Percentiles rank a stretch among this genome's conserved stretches.
Conservation (phyloP, 2,113 vertebrate genomes). For the Alosa alosa region DNA sequence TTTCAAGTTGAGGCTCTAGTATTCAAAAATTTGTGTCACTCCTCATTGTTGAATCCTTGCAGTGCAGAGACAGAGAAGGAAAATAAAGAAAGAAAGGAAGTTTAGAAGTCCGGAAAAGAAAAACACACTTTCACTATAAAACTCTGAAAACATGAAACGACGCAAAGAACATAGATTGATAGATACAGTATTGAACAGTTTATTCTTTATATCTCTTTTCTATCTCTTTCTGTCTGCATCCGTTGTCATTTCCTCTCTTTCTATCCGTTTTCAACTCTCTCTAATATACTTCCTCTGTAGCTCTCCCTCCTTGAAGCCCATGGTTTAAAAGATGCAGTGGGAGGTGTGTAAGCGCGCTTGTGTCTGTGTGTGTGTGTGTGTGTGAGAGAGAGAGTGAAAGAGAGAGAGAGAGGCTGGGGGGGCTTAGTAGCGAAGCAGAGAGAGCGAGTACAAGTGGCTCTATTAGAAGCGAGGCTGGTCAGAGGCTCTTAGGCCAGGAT, state of each 20-base stretch:
- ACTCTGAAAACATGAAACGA: background rate
- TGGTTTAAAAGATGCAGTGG: background rate
- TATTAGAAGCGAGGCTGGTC: conserved; percentile 40
- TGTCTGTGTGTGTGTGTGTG: background rate
- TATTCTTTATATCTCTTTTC: background rate
- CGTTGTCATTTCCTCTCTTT: background rate
- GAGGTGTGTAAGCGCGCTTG: background rate
- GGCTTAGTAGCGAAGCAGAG: background rate
- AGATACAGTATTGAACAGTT: background rate
- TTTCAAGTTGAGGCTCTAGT: background rate
- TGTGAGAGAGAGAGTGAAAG: background rate
- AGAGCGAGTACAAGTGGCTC: conserved; percentile 19
- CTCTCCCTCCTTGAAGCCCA: background rate
- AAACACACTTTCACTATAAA: background rate
- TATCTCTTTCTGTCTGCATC: background rate
- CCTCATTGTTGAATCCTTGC: background rate
- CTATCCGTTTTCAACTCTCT: background rate
- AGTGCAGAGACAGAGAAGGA: background rate
- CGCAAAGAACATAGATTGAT: background rate
- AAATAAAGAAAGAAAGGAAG: conserved; percentile 19
- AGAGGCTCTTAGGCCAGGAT: conserved; percentile 45
- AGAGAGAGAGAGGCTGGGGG: background rate
- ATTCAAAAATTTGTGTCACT: background rate
- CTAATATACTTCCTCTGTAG: background rate
- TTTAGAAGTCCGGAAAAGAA: background rate